These are phyloP conservation scores for Chloebia gouldiae DNA, from an alignment of 2,113 vertebrate species.

Conservation along the genomic window DNA sequence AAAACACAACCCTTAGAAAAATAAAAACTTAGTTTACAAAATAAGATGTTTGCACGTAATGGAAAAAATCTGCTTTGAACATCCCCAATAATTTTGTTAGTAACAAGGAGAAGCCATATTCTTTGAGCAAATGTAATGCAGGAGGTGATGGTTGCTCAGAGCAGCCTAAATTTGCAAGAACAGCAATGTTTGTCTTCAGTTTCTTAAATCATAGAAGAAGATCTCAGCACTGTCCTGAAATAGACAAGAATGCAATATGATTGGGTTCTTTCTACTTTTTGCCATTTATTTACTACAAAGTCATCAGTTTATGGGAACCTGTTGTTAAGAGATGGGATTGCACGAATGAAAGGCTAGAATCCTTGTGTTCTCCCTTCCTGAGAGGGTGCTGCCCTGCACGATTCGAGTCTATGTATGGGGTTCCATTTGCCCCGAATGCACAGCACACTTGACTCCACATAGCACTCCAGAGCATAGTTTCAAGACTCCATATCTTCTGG, in stretches of 20 bases:
- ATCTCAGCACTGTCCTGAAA: neutral
- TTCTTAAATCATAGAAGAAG: neutral
- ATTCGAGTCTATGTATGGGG: neutral
- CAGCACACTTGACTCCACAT: neutral
- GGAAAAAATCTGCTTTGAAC: neutral
- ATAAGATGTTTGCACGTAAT: neutral
- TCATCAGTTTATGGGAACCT: neutral
- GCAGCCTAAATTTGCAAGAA: neutral
- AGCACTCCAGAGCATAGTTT: neutral
- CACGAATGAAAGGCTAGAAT: neutral
- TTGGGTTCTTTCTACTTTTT: neutral
- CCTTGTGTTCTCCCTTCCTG: neutral
- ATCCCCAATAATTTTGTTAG: neutral
- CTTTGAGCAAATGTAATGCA: neutral
- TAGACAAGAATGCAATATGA: neutral
- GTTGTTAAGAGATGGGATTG: neutral
- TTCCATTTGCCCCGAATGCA: neutral
- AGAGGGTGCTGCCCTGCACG: neutral
- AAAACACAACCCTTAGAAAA: neutral
- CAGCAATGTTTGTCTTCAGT: neutral
- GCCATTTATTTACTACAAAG: neutral
- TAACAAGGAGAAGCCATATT: neutral
- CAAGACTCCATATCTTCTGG: neutral
- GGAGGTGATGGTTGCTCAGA: neutral
- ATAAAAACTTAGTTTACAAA: neutral